Conservation (phyloP, 2,888 invertebrate species). For the Halictus quadricinctus region DNA sequence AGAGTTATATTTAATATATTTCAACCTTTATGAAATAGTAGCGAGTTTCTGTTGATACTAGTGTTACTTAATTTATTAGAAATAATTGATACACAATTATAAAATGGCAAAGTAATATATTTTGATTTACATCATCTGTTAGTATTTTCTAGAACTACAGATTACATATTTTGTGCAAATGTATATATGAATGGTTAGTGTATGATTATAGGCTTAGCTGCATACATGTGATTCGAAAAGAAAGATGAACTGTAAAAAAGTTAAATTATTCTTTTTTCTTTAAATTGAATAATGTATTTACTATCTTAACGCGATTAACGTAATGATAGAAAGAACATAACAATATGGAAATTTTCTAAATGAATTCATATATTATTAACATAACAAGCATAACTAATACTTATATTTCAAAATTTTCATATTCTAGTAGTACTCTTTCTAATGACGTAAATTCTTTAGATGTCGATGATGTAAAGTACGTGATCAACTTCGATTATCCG, state of each 20-base stretch:
- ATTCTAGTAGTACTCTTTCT: conserved; percentile 8
- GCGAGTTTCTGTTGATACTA: background rate
- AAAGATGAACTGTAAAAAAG: conserved; percentile 17
- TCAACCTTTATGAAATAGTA: background rate
- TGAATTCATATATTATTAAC: conserved; percentile 2
- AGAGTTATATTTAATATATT: background rate
- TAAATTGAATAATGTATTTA: conserved; percentile 3
- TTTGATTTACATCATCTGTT: background rate
- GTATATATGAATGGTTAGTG: conserved; percentile 41
- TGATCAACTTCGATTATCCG: conserved; percentile 98
- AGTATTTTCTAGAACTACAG: background rate
- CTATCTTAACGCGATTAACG: conserved; percentile 13
- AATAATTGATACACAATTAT: background rate
- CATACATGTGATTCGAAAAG: conserved; percentile 63
- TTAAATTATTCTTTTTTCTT: conserved; percentile 19
- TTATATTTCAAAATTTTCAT: conserved; percentile 11
- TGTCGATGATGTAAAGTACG: conserved; percentile 98
- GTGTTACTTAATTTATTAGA: background rate
- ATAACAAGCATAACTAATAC: conserved; percentile 23
- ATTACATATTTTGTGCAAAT: background rate
- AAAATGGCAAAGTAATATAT: background rate
- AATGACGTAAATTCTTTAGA: conserved; percentile 85
- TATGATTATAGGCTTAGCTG: conserved; percentile 73
- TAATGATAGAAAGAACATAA: conserved; percentile 5
- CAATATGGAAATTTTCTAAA: background rate